These are phyloP conservation scores for Egretta garzetta DNA, from an alignment of 2,113 vertebrate genomes.

Conservation along the genomic window DNA sequence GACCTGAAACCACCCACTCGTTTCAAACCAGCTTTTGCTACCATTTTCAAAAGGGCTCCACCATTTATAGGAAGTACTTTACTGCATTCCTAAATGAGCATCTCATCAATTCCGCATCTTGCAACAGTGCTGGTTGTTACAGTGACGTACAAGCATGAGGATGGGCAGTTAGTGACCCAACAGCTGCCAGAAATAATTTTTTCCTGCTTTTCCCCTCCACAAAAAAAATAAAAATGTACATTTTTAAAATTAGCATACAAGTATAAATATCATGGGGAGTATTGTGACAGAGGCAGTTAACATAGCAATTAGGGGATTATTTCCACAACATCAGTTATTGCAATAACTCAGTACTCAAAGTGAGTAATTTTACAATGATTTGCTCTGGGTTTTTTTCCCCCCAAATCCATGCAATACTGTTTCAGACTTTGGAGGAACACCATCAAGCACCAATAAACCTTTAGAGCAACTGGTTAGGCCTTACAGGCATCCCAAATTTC, in stretches of 20 bases:
- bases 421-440: background rate
- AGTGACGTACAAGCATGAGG: background rate
- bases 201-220: background rate
- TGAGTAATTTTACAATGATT: background rate
- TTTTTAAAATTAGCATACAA: background rate
- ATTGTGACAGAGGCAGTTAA: background rate
- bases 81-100: background rate
- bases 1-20: background rate
- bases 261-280: background rate
- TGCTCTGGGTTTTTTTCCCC: rapidly evolving
- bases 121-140: background rate
- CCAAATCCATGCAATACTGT: background rate
- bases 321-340: background rate
- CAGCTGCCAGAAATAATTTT: background rate
- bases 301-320: background rate
- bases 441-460: background rate
- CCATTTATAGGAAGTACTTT: background rate
- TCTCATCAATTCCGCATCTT: background rate
- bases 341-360: background rate
- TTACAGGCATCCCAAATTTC: background rate
- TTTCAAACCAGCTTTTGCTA: background rate
- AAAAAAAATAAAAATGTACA: background rate
- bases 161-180: background rate
- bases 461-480: background rate
- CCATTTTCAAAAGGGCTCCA: background rate